phyloP scores from a whole-genome alignment of 2,888 invertebrate genomes.

The Drosophila suboccidentalis region DNA sequence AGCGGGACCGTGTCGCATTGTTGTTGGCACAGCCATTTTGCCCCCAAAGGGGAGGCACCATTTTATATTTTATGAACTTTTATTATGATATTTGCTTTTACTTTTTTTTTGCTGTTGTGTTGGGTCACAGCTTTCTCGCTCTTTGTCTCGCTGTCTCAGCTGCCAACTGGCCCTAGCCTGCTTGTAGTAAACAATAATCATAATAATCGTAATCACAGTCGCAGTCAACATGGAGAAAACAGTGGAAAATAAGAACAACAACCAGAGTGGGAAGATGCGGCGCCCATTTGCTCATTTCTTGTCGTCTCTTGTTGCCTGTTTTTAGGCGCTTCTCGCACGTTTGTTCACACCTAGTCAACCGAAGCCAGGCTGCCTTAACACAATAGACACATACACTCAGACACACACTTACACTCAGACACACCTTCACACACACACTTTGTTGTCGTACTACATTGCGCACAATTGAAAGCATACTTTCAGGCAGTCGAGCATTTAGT shows the following conservation, averaged over 20 bases:
- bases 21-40: slow-evolving; percentile 53
- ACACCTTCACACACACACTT: slow-evolving; percentile 25
- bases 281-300: slow-evolving; percentile 38
- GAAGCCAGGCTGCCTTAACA: slow-evolving; percentile 32
- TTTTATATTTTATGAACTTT: slow-evolving; percentile 77
- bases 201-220: slow-evolving; percentile 78
- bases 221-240: slow-evolving; percentile 18
- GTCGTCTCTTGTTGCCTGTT: slow-evolving; percentile 44
- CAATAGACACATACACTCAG: slow-evolving; percentile 32
- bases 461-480: slow-evolving; percentile 81
- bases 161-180: slow-evolving; percentile 7
- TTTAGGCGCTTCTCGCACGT: slow-evolving; percentile 64
- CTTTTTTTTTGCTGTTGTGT: slow-evolving; percentile 6
- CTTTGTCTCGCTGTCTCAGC: slow-evolving; percentile 3
- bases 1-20: slow-evolving; percentile 73
- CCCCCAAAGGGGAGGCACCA: slow-evolving; percentile 41
- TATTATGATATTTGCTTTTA: slow-evolving; percentile 69
- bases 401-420: slow-evolving; percentile 26
- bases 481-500: slow-evolving; percentile 76
- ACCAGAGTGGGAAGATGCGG: slow-evolving; percentile 1
- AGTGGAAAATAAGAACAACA: not conserved
- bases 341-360: slow-evolving; percentile 72
- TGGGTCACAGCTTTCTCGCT: not conserved
- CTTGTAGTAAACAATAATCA: slow-evolving; percentile 74
- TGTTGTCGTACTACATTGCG: slow-evolving; percentile 75